phyloP scores from a whole-genome alignment of 2,888 invertebrate genomes.

The Dilophus febrilis region DNA sequence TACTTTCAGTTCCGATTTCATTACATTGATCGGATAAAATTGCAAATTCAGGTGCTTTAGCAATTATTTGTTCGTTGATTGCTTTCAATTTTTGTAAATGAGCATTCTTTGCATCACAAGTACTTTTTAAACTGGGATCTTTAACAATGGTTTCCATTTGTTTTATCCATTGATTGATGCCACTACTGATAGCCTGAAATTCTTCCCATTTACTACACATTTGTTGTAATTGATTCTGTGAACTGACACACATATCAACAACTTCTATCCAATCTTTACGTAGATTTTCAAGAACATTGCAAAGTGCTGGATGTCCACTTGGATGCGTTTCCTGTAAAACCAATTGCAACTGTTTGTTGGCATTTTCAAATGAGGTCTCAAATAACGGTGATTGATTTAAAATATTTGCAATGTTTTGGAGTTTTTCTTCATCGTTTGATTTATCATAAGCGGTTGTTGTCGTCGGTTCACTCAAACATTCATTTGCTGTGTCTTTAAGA shows the following conservation, averaged over 20 bases:
- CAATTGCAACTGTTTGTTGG: conserved; percentile 50
- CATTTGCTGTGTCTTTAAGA: conserved; percentile 58
- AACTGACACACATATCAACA: conserved; percentile 48
- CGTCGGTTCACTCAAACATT: conserved; percentile 53
- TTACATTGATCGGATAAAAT: conserved; percentile 50
- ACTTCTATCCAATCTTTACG: conserved; percentile 61
- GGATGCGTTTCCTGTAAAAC: conserved; percentile 63
- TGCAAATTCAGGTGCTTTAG: conserved; percentile 49
- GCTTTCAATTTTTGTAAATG: conserved; percentile 61
- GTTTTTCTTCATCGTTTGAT: conserved; percentile 58
- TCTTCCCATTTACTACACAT: conserved; percentile 66
- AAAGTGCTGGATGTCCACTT: conserved; percentile 54
- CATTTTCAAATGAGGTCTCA: conserved; percentile 48
- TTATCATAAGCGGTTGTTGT: conserved; percentile 63
- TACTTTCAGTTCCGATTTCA: conserved; percentile 55
- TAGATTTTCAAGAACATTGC: conserved; percentile 56
- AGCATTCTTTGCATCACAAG: conserved; percentile 60
- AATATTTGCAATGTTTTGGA: conserved; percentile 57
- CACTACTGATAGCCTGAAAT: conserved; percentile 60
- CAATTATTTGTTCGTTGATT: conserved; percentile 50
- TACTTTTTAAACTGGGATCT: conserved; percentile 76
- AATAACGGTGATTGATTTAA: conserved; percentile 56
- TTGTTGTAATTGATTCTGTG: conserved; percentile 53
- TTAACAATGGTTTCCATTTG: conserved; percentile 70
- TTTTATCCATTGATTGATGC: conserved; percentile 70